phyloP scores from a whole-genome alignment of 2,113 vertebrate species.

The Anoura caudifer region DNA sequence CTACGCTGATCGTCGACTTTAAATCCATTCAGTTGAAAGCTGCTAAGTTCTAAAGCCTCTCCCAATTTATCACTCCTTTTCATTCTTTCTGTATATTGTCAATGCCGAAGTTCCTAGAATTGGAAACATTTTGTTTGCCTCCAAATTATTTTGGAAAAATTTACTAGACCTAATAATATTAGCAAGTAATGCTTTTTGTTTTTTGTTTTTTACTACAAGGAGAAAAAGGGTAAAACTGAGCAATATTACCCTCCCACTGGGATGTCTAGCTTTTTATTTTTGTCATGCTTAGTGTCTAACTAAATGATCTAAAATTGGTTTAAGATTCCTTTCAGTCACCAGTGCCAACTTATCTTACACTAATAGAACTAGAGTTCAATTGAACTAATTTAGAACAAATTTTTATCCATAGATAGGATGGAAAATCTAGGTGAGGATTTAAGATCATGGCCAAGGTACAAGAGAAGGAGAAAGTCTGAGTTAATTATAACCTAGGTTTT shows the following conservation, averaged over 20 bases:
- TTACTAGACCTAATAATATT: slow-evolving; percentile 1
- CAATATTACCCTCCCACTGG: neutral
- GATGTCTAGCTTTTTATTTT: neutral
- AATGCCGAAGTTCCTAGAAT: neutral
- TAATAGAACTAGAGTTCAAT: neutral
- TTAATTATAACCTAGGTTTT: slow-evolving; percentile 58
- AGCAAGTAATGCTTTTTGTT: neutral
- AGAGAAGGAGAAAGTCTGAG: slow-evolving; percentile 59
- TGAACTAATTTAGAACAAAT: slow-evolving; percentile 28
- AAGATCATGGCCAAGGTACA: slow-evolving; percentile 28
- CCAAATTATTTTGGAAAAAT: slow-evolving; percentile 44
- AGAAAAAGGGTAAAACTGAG: neutral
- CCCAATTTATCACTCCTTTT: neutral
- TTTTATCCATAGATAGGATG: neutral
- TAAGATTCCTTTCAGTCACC: slow-evolving; percentile 33
- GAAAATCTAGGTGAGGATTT: slow-evolving; percentile 2
- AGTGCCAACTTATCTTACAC: slow-evolving; percentile 1
- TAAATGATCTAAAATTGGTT: slow-evolving; percentile 36
- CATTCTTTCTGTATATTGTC: slow-evolving; percentile 15
- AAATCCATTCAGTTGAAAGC: neutral
- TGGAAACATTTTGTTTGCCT: slow-evolving; percentile 14
- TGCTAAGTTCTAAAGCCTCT: neutral
- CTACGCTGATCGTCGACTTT: neutral
- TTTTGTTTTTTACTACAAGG: neutral
- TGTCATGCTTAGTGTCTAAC: slow-evolving; percentile 19